Conservation (phyloP, 2,888 invertebrate species). For the Antheraea assamensis region DNA sequence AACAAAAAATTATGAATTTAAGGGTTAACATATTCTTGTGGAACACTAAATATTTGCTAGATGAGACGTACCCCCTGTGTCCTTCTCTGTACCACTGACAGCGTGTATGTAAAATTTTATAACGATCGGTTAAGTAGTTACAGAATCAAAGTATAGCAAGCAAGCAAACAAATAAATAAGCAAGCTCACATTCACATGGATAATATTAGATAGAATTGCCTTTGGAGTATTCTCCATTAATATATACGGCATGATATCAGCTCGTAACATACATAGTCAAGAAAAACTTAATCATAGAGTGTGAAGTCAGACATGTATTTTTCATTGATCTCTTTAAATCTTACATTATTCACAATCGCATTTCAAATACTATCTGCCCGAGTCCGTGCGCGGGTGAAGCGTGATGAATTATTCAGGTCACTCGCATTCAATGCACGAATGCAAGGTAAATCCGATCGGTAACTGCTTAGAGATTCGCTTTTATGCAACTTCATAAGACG, state of each 20-base stretch:
- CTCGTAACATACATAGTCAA: background rate
- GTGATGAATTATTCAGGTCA: conserved; percentile 64
- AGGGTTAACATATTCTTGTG: too few relatives aligned
- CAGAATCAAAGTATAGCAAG: too few relatives aligned
- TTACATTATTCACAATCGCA: conserved; percentile 65
- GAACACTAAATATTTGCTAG: too few relatives aligned
- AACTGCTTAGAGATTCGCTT: conserved; percentile 34
- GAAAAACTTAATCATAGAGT: background rate
- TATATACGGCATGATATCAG: background rate
- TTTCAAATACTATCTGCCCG: conserved; percentile 58
- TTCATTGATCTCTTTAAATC: conserved; percentile 50
- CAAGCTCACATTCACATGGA: too few relatives aligned
- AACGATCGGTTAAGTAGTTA: too few relatives aligned
- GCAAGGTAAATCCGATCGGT: conserved; percentile 56
- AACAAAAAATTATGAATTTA: too few relatives aligned
- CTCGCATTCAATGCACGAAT: conserved; percentile 40
- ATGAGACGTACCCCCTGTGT: too few relatives aligned
- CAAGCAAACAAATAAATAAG: too few relatives aligned
- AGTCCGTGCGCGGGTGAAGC: conserved; percentile 44
- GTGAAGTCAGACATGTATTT: conserved; percentile 28
- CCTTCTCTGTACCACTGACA: too few relatives aligned
- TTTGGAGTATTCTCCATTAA: background rate
- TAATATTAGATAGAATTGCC: too few relatives aligned
- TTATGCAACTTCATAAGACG: background rate
- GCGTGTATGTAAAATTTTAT: too few relatives aligned